Base-by-base conservation (phyloP, 1,140 invertebrate species). In the Whitmania pigra region DNA sequence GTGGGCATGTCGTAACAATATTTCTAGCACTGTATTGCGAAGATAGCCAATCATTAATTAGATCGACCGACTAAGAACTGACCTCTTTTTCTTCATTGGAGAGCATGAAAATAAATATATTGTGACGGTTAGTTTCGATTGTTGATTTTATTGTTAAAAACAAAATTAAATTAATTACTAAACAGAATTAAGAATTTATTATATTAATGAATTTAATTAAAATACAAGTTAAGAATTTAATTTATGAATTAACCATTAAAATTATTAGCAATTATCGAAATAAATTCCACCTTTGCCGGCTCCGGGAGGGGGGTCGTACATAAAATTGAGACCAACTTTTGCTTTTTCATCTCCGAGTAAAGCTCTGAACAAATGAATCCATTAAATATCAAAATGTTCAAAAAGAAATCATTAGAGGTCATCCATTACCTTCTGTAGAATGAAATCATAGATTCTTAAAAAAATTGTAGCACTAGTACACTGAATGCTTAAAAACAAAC, bases 231-330 rank as follows among this genome's bases (percentile, higher is more conserved):
- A 36, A 36, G 31, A 36, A 36, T 36, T 36, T 36, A 36, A 3
- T 36, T 36, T 36, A 36, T 3, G 31, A 3, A 6, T 36, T 36
- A 36, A 36, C 6, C 31, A 36, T 36, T 36, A 6, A 36, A 36
- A 36, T 67, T 25, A 49, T 53, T n/a, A 70, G 36, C 40, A 70
- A 43, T 70, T 27, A 70, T 5, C 6, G 67, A 68, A 40, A 68
- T 68, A 6, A 43, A 31, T 22, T 2, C 29, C 29, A 67, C 67
- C 80, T 71, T 78, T 79, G 74, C 83, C 83, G 27, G 85, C 75
- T 60, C 95, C 96, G 43, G 94, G 93, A 73, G 97, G 97, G n/a
- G 95, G 93, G 83, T 99, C 95, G 83, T 99, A 99, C 93, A 99
- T 95, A 79, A 99, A 99, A 84, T 94, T 97, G 0, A 99, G 87